phyloP scores from a whole-genome alignment of 2,888 invertebrate species.

The Synergus laeviventris region DNA sequence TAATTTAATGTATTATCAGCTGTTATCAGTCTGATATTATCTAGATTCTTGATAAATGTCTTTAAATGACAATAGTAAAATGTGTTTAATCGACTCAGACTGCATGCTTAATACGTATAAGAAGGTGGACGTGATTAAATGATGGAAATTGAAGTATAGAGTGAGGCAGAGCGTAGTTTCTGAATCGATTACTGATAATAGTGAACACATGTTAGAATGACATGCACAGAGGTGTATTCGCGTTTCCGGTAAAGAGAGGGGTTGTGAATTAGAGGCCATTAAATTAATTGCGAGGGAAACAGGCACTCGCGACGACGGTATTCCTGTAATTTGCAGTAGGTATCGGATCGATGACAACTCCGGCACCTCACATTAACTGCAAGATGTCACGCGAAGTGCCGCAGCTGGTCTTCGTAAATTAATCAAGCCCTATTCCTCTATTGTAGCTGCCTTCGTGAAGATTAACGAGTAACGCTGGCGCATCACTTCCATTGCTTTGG shows the following conservation, averaged over 20 bases:
- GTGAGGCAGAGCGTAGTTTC: neutral
- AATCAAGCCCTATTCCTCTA: slow-evolving; percentile 61
- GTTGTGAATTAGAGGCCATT: slow-evolving; percentile 50
- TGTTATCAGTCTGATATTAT: too few species aligned
- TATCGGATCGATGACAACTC: slow-evolving; percentile 55
- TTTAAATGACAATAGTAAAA: neutral
- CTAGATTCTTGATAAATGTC: neutral
- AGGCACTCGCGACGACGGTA: slow-evolving; percentile 43
- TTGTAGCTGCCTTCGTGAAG: slow-evolving; percentile 52
- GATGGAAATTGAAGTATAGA: neutral
- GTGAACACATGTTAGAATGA: slow-evolving; percentile 3
- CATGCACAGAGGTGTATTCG: slow-evolving; percentile 16
- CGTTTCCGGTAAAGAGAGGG: slow-evolving; percentile 19
- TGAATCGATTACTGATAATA: slow-evolving; percentile 27
- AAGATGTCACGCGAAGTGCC: slow-evolving; percentile 61
- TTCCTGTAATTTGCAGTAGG: slow-evolving; percentile 49
- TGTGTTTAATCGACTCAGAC: neutral
- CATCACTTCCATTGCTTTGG: slow-evolving; percentile 43
- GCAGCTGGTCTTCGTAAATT: slow-evolving; percentile 68
- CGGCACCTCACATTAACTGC: slow-evolving; percentile 52
- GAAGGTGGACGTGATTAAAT: slow-evolving; percentile 1
- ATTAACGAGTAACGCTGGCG: slow-evolving; percentile 50
- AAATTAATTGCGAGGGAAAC: slow-evolving; percentile 58
- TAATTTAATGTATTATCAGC: too few species aligned
- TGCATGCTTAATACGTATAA: neutral